These are phyloP conservation scores for Neodiprion virginianus DNA, from an alignment of 1,140 invertebrate genomes.

Conservation along the genomic window DNA sequence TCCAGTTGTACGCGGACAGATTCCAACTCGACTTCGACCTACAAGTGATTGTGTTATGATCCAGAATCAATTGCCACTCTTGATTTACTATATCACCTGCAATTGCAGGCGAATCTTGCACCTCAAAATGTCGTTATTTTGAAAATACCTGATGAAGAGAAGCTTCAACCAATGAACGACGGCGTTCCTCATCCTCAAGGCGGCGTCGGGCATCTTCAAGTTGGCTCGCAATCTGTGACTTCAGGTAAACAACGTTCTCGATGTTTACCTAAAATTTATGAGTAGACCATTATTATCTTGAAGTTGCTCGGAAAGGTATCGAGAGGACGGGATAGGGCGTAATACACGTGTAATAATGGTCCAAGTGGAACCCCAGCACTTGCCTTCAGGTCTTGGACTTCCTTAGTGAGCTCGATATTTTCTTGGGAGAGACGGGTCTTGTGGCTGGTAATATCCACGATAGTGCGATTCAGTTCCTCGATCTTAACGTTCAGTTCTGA, in stretches of 20 bases:
- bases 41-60: conserved; percentile 21
- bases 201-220: conserved; percentile 92
- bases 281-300: background rate
- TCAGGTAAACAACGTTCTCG: conserved; percentile 90
- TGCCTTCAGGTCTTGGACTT: conserved; percentile 93
- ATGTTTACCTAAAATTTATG: conserved; percentile 74
- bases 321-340: background rate
- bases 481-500: conserved; percentile 92
- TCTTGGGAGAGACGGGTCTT: conserved; percentile 88
- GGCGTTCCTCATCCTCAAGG: conserved; percentile 94
- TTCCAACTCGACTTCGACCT: conserved; percentile 92
- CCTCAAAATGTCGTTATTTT: conserved; percentile 8
- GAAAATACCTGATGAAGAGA: conserved; percentile 78
- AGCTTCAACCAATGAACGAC: conserved; percentile 87
- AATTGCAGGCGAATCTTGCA: background rate
- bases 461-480: conserved; percentile 93
- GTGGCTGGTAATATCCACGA: conserved; percentile 92
- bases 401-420: conserved; percentile 92
- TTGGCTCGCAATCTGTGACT: conserved; percentile 85
- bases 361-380: conserved; percentile 5
- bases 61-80: background rate
- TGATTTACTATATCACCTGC: background rate
- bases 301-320: background rate
- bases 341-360: background rate
- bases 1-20: conserved; percentile 91